These are phyloP conservation scores for Zaprionus camerounensis DNA, from an alignment of 1,140 invertebrate species.

Conservation along the genomic window DNA sequence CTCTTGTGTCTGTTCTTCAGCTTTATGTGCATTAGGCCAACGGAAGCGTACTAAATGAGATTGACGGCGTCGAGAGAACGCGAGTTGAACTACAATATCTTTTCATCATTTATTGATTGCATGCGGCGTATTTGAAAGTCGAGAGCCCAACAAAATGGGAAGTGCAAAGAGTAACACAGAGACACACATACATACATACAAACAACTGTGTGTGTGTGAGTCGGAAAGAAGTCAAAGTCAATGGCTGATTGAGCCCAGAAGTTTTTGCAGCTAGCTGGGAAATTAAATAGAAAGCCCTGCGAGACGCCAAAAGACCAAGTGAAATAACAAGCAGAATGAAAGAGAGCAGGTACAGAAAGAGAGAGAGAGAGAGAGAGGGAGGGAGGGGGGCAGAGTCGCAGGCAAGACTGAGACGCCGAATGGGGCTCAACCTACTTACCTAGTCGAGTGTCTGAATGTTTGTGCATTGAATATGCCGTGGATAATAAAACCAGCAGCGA, in stretches of 20 bases:
- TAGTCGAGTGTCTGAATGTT: constrained; percentile 78
- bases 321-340: constrained; percentile 9
- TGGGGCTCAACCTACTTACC: constrained; percentile 74
- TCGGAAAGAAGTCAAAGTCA: constrained; percentile 36
- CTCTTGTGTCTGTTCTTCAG: not conserved
- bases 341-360: not conserved
- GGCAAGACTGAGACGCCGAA: constrained; percentile 25
- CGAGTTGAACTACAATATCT: constrained; percentile 28
- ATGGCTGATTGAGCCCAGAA: constrained; percentile 64
- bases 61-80: constrained; percentile 15
- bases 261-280: constrained; percentile 60
- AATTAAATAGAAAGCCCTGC: constrained; percentile 77
- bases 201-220: constrained; percentile 5
- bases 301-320: constrained; percentile 40
- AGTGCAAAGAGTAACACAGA: constrained; percentile 12
- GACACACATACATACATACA: not conserved
- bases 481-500: constrained; percentile 72
- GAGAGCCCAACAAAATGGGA: constrained; percentile 22
- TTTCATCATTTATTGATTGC: constrained; percentile 57
- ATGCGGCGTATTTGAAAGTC: constrained; percentile 36
- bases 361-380: constrained; percentile 8
- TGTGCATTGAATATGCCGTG: constrained; percentile 78
- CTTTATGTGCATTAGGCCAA: constrained; percentile 26
- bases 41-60: constrained; percentile 47
- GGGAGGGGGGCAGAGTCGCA: constrained; percentile 7